Evolutionary conservation across 2,113 vertebrate species (phyloP).

Genomic region (Falcunculus frontatus): DNA sequence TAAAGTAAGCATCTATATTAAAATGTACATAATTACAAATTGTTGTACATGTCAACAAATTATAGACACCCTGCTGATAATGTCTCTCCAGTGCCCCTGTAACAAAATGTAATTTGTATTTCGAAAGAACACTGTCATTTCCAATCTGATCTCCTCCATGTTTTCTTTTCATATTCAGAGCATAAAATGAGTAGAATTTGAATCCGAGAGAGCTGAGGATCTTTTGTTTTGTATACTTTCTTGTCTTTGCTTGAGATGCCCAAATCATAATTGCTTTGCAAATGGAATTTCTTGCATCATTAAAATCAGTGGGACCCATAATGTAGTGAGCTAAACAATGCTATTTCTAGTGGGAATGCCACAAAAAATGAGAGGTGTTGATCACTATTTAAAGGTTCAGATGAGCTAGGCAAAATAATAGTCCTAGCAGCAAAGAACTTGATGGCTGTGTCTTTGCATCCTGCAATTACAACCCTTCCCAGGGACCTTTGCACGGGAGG

Average conservation of each 20-base stretch:
- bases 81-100: background rate
- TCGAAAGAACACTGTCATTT: background rate
- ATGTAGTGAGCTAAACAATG: background rate
- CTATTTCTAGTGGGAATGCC: background rate
- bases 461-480: background rate
- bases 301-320: background rate
- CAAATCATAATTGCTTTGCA: background rate
- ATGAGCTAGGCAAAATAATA: background rate
- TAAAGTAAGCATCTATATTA: constrained; percentile 7
- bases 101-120: background rate
- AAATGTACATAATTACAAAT: constrained; percentile 1
- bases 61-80: background rate
- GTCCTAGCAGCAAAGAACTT: background rate
- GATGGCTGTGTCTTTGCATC: background rate
- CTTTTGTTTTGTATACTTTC: background rate
- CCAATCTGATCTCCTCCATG: background rate
- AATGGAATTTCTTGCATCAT: background rate
- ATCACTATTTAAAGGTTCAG: background rate
- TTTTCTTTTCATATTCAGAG: background rate
- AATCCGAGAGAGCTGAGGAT: background rate
- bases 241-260: background rate
- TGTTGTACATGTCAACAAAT: background rate
- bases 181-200: background rate
- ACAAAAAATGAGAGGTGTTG: background rate
- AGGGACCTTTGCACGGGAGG: background rate